These are phyloP conservation scores for Pelusios castaneus DNA, from an alignment of 2,113 vertebrate genomes.

Conservation along the genomic window DNA sequence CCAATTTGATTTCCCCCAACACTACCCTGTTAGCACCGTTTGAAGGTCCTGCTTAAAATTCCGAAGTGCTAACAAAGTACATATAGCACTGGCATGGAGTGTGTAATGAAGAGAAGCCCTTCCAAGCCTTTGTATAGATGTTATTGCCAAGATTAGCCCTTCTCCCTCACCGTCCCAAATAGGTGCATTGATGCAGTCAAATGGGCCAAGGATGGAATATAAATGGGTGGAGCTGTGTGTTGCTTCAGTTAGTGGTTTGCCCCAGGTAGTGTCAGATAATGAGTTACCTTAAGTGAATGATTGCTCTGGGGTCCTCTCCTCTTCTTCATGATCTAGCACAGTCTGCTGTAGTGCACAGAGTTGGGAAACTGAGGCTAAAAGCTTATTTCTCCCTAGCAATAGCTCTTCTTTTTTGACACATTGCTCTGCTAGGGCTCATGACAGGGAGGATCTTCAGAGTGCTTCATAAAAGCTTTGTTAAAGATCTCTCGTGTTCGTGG, in stretches of 20 bases:
- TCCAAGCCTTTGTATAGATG: accelerated
- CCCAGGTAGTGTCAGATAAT: not conserved
- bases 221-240: not conserved
- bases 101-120: not conserved
- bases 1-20: constrained; percentile 43
- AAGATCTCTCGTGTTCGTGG: not conserved
- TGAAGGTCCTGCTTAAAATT: constrained; percentile 50
- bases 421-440: not conserved
- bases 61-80: not conserved
- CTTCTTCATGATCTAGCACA: not conserved
- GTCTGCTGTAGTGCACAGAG: not conserved
- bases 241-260: not conserved
- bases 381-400: not conserved
- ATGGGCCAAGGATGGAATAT: not conserved
- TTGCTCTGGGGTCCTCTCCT: not conserved
- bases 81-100: not conserved
- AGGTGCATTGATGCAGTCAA: not conserved
- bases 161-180: not conserved
- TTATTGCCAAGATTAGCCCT: not conserved
- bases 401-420: not conserved
- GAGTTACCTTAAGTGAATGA: not conserved
- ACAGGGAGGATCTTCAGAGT: accelerated
- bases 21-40: constrained; percentile 45
- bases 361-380: not conserved
- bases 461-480: constrained; percentile 1